These are phyloP conservation scores for Zoanthus sociatus DNA, from an alignment of 92 coral and sea anemone species.

Conservation along the genomic window DNA sequence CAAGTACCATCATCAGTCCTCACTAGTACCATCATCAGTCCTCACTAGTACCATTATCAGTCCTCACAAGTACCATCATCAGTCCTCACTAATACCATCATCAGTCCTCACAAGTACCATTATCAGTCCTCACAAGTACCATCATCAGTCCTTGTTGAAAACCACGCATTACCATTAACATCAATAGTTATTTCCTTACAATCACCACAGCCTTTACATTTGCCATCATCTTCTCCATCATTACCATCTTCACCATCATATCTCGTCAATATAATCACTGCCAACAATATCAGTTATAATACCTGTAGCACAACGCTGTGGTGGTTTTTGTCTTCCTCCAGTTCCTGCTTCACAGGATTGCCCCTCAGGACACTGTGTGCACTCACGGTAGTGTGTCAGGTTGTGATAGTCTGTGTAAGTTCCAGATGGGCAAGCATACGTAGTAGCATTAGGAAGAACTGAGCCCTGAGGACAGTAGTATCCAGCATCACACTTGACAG, in stretches of 20 bases:
- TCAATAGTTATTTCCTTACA: too few relatives aligned
- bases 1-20: background rate
- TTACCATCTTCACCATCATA: background rate
- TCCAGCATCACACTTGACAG: conserved; percentile 92
- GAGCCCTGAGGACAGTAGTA: conserved; percentile 97
- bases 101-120: background rate
- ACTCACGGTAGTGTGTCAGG: conserved; percentile 88
- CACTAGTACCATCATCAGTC: background rate
- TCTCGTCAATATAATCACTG: background rate
- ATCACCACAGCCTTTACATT: background rate
- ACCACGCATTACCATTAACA: too few relatives aligned
- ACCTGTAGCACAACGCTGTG: conserved; percentile 95
- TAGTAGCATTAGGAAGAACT: conserved; percentile 86
- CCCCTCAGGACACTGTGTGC: conserved; percentile 93
- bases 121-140: background rate
- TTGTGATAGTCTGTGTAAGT: conserved; percentile 95
- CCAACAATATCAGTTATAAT: background rate
- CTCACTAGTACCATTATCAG: background rate
- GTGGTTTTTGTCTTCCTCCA: conserved; percentile 96
- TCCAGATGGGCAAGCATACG: conserved; percentile 92
- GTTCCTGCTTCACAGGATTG: conserved; percentile 97
- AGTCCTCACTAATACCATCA: background rate
- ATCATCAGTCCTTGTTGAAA: background rate
- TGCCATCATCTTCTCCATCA: background rate
- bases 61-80: background rate